phyloP scores from a whole-genome alignment of 2,113 vertebrate species.

The Larimichthys polyactis region DNA sequence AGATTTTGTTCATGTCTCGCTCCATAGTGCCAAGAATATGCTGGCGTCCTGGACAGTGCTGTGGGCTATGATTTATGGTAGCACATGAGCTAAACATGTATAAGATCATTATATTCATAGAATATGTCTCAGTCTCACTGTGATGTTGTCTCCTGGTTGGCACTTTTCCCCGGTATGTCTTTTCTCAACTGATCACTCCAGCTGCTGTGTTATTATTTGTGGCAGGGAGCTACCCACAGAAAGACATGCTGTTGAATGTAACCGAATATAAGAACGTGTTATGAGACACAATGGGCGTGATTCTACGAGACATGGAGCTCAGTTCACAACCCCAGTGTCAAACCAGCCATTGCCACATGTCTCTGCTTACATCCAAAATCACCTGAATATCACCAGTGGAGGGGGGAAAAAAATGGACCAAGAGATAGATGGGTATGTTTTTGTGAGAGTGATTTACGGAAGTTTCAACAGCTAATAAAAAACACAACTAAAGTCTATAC shows the following conservation, averaged over 20 bases:
- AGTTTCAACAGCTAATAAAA: neutral
- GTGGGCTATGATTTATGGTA: neutral
- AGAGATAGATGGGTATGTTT: neutral
- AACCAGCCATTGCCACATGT: neutral
- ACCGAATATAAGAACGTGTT: neutral
- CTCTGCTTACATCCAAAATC: neutral
- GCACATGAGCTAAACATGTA: neutral
- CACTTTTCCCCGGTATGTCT: neutral
- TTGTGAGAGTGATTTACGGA: neutral
- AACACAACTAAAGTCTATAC: neutral
- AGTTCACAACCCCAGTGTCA: neutral
- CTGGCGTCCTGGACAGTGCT: neutral
- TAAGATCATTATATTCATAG: neutral
- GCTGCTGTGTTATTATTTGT: neutral
- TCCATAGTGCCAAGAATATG: neutral
- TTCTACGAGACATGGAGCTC: neutral
- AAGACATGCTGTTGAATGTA: neutral
- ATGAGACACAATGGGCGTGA: constrained; percentile 10
- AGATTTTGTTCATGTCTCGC: neutral
- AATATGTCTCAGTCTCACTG: neutral
- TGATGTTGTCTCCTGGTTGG: neutral
- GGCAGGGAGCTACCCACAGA: neutral
- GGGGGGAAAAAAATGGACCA: neutral
- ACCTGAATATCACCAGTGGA: neutral
- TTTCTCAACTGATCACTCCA: neutral